Evolutionary conservation across 1,140 invertebrate genomes (phyloP).

Genomic region (Phymorhynchus buccinoides): DNA sequence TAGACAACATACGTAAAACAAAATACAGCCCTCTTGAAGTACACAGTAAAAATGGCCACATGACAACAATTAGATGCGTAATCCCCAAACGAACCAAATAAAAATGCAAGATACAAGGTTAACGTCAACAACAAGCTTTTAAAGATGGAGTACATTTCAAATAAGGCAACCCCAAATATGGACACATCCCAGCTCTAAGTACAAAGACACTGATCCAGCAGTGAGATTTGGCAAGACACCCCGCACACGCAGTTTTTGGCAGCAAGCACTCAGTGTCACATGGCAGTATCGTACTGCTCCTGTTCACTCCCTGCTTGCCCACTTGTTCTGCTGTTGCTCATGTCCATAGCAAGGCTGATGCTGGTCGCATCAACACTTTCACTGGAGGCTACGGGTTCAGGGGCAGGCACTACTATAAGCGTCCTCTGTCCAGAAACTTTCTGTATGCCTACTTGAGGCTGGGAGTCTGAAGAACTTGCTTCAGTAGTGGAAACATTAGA

Average conservation of each 20-base stretch:
- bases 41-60: neutral
- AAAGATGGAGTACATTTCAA: neutral
- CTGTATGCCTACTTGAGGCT: neutral
- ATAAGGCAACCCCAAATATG: neutral
- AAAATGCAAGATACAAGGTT: neutral
- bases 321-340: neutral
- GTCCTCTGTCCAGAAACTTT: neutral
- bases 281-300: slow-evolving; percentile 33
- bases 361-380: neutral
- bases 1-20: neutral
- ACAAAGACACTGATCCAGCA: slow-evolving; percentile 11
- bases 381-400: too few species aligned
- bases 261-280: neutral
- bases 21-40: neutral
- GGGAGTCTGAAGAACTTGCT: neutral
- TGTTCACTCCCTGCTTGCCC: slow-evolving; percentile 4
- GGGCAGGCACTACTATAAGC: neutral
- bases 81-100: neutral
- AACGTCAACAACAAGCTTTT: too few species aligned
- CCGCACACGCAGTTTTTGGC: neutral
- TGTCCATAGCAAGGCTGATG: neutral
- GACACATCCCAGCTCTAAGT: neutral
- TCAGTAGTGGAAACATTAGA: neutral
- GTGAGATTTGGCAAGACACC: neutral
- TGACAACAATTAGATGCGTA: neutral